Base-by-base conservation (phyloP, 2,113 vertebrate species). In the Chrysemys picta region DNA sequence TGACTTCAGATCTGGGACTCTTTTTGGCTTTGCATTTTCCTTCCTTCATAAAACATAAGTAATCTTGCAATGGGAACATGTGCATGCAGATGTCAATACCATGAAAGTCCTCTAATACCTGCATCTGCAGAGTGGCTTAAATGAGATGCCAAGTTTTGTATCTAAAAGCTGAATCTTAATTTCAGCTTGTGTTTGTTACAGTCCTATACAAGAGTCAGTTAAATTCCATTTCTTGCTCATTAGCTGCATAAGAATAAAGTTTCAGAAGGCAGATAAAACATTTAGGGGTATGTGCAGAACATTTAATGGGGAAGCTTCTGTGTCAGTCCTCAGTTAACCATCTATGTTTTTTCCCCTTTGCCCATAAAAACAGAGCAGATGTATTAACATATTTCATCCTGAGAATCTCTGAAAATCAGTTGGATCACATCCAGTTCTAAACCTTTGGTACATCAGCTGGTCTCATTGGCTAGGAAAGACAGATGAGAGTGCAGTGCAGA, bases 361-460 rank as follows among this genome's bases (percentile, higher is more conserved):
- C 52, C 90, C 87, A 31, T 62, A 87, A 4, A 14, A 38, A 54
- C 1, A 52, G 47, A 80, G 75, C 65, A 17, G 1, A 0, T 79
- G 14, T 79, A 84, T 95, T 8, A 9, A 4, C 52, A 52, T 53
- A 11, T 52, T 88, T 24, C 29, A 6, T 45, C 10, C 91, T 90
- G 65, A 57, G 22, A 31, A 29, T 31, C 76, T 87, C 91, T 82
- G 62, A 89, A 88, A 93, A 75, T 42, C 89, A 52, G 53, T 89
- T 95, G 69, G 42, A 62, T 92, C 50, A 76, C 72, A 65, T 4
- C 10, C 11, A 92, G 11, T 81, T 76, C 27, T 16, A 27, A 89
- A 85, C 4, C 42, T 92, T 81, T 88, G 89, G 92, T 82, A 31
- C 45, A 80, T 93, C 7, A 10, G 24, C 94, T 95, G 49, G 72